Percentiles rank a stretch among this genome's conserved stretches.
Evolutionary conservation across 2,888 invertebrate genomes (phyloP).

Genomic region (Lasioglossum leucozonium): DNA sequence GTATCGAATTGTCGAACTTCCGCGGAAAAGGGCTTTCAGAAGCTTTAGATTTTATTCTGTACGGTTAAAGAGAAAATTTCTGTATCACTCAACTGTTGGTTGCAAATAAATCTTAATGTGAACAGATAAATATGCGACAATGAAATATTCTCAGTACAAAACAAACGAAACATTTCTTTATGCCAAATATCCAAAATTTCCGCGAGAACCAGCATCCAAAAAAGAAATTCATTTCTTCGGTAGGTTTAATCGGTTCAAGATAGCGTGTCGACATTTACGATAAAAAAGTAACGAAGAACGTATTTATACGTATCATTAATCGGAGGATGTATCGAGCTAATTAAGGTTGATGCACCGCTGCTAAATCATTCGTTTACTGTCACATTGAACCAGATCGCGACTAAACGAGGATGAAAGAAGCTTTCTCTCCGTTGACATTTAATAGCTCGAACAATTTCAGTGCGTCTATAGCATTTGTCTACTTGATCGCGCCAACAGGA

Average conservation of each 20-base stretch:
- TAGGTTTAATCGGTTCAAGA: neutral
- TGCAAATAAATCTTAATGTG: neutral
- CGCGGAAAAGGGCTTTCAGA: neutral
- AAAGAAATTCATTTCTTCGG: neutral
- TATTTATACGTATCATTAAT: neutral
- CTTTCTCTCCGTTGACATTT: neutral
- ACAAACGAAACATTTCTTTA: neutral
- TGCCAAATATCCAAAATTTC: neutral
- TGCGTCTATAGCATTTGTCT: conserved; percentile 2
- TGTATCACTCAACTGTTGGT: no score
- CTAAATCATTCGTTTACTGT: neutral
- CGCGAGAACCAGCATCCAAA: neutral
- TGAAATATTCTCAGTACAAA: neutral
- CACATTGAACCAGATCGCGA: neutral
- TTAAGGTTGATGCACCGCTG: neutral
- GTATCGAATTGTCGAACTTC: neutral
- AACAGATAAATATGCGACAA: neutral
- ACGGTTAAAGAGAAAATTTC: neutral
- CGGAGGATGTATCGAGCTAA: neutral
- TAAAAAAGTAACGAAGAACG: neutral
- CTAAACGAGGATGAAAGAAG: neutral
- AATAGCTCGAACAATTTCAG: neutral
- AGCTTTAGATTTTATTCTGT: neutral
- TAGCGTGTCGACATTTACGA: neutral
- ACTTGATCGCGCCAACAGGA: neutral